Evolutionary conservation across 1,140 invertebrate genomes (phyloP).

Genomic region (Drosophila arawakana): DNA sequence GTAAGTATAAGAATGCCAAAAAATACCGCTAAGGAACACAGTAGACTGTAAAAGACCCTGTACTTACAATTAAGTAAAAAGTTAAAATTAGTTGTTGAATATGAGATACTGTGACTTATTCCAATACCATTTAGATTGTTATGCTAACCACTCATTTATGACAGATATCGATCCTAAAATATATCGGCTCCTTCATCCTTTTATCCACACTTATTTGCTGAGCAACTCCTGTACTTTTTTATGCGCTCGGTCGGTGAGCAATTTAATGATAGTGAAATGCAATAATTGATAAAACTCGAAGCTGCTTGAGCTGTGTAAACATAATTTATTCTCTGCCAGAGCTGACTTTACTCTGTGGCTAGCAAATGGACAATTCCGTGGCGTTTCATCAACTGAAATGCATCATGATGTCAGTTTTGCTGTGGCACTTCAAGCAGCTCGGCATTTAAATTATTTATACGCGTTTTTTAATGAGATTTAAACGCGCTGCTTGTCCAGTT

Average conservation of each 20-base stretch:
- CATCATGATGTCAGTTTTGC: conserved; percentile 10
- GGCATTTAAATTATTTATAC: conserved; percentile 76
- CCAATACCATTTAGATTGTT: too few species aligned
- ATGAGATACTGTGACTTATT: too few species aligned
- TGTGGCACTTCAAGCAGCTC: conserved; percentile 53
- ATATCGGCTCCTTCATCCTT: too few species aligned
- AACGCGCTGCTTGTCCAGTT: conserved; percentile 65
- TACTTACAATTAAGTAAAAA: too few species aligned
- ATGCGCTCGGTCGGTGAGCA: too few species aligned
- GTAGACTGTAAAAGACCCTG: too few species aligned
- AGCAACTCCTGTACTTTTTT: too few species aligned
- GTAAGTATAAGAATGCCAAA: conserved; percentile 86
- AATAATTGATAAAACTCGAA: conserved; percentile 15
- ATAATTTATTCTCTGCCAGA: conserved; percentile 25
- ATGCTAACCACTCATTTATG: too few species aligned
- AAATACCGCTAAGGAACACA: not conserved
- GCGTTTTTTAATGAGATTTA: conserved; percentile 80
- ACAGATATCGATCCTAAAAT: too few species aligned
- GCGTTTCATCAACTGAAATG: conserved; percentile 31
- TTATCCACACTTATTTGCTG: too few species aligned
- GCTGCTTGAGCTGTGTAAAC: conserved; percentile 25
- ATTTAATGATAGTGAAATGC: conserved; percentile 6
- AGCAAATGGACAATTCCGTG: conserved; percentile 16
- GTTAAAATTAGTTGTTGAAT: too few species aligned
- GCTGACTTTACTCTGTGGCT: conserved; percentile 37